phyloP scores from a whole-genome alignment of 2,888 invertebrate genomes.

The Drosophila neoperkinsi region DNA sequence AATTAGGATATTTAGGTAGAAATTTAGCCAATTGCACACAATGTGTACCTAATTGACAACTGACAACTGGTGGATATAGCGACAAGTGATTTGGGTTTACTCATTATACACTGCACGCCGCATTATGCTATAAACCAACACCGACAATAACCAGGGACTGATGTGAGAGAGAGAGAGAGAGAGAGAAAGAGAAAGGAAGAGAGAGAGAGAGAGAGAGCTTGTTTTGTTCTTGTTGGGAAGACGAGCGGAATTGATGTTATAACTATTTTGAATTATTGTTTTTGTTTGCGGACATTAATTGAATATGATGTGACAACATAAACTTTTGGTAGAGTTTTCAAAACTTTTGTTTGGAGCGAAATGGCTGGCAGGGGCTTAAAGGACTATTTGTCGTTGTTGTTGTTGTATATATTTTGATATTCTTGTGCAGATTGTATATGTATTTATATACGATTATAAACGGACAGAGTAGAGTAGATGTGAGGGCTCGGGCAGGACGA shows the following conservation, averaged over 20 bases:
- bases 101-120: constrained; percentile 51
- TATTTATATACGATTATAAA: constrained; percentile 12
- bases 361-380: constrained; percentile 65
- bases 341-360: constrained; percentile 59
- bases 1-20: not conserved
- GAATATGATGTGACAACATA: constrained; percentile 76
- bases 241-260: constrained; percentile 49
- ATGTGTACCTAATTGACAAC: constrained; percentile 43
- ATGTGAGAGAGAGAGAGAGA: constrained; percentile 12
- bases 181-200: constrained; percentile 10
- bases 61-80: constrained; percentile 19
- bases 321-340: constrained; percentile 64
- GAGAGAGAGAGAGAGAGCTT: constrained; percentile 16
- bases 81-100: constrained; percentile 29
- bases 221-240: constrained; percentile 16
- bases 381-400: constrained; percentile 31
- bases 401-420: constrained; percentile 13
- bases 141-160: constrained; percentile 65
- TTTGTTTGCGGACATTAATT: constrained; percentile 69
- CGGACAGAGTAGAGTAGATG: constrained; percentile 57
- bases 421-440: not conserved
- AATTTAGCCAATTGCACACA: constrained; percentile 11
- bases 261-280: constrained; percentile 72
- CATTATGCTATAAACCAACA: constrained; percentile 62
- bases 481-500: constrained; percentile 81